phyloP scores from a whole-genome alignment of 2,113 vertebrate species.

The Atrichornis clamosus region DNA sequence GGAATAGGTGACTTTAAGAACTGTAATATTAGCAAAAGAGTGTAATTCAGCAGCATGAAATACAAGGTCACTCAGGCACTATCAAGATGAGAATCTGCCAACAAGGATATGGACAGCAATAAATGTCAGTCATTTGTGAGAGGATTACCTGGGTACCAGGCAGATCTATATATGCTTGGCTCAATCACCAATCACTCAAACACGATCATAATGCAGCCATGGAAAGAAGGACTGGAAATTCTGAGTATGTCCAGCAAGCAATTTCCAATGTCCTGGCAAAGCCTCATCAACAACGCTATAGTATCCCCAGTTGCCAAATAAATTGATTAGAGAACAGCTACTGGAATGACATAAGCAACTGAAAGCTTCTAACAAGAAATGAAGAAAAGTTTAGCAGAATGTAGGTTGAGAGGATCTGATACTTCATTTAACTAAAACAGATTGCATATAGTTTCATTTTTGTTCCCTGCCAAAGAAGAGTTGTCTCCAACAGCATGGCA shows the following conservation, averaged over 20 bases:
- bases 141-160: background rate
- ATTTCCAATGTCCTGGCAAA: background rate
- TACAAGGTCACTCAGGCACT: background rate
- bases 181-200: no score
- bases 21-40: background rate
- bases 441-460: constrained; percentile 34
- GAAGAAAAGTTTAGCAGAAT: background rate
- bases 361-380: background rate
- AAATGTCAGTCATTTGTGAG: background rate
- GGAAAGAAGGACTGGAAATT: background rate
- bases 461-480: constrained; percentile 11
- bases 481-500: constrained; percentile 30
- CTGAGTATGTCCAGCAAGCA: background rate
- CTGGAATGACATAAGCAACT: background rate
- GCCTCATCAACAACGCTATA: background rate
- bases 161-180: background rate
- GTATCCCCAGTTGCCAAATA: background rate
- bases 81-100: background rate
- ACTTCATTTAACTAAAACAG: constrained; percentile 50
- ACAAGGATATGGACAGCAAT: background rate
- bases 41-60: background rate
- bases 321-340: background rate
- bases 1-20: background rate
- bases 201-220: background rate
- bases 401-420: background rate